Base-by-base conservation (phyloP, 1,140 invertebrate genomes). In the Orchesella cincta region DNA sequence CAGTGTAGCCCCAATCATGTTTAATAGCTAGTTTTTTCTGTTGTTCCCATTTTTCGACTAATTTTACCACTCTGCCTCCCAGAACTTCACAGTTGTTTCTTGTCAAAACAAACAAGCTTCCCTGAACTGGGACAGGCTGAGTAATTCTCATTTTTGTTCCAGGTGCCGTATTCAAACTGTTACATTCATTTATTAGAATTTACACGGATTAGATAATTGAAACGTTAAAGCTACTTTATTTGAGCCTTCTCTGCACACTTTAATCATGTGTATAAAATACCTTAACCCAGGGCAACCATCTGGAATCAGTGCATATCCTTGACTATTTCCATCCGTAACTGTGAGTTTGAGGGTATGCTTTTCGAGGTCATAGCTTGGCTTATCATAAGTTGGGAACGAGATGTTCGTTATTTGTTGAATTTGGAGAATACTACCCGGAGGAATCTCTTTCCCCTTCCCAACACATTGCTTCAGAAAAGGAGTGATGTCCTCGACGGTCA, bases 31-130 rank as follows among this genome's bases (percentile, higher is more conserved):
- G n/a, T 31, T 67, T 70, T 26, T 35, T 62, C 31, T 80, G 79
- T 52, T 74, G 35, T 1, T 77, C 73, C 79, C 79, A 80, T 34
- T 80, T 77, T 3, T 75, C 73, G 1, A 57, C 28, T 18, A 80
- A 26, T 29, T 77, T 74, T 14, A 73, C 39, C 5, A 80, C 79
- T 54, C 54, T 54, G 5, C 79, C 79, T 26, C 79, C 79, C 31
- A 80, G 34, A 0, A 80, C 29, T 74, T 73, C 73, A 28, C 52
- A 76, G 28, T 75, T 73, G 39, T 72, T 57, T 73, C 73, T 28
- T 26, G 20, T 74, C 23, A 74, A 23, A 1, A 54, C 29, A 52
- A 77, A 74, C 14, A 73, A 35, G 16, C 46, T 57, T 29, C 57
- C 52, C 23, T 36, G 12, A 1, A 74, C 31, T 14, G 52, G 28